These are phyloP conservation scores for Lytechinus pictus DNA, from an alignment of 35 echinoderm and acorn worm genomes.

Conservation along the genomic window DNA sequence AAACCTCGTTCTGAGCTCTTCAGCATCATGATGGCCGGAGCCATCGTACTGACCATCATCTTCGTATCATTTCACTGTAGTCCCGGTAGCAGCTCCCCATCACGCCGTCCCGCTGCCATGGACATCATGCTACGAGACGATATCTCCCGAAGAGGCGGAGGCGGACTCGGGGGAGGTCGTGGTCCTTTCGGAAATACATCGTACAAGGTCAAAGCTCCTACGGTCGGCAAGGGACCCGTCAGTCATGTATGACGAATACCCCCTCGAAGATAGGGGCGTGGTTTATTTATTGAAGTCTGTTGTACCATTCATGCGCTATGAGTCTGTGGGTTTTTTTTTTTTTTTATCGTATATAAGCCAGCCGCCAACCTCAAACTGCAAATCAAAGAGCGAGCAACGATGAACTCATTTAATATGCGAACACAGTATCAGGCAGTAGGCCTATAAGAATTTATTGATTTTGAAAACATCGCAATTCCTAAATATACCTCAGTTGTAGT, in stretches of 20 bases:
- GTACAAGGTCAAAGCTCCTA: neutral
- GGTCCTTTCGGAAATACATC: neutral
- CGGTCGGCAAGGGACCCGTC: neutral
- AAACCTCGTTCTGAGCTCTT: constrained; percentile 1
- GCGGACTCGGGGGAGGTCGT: neutral
- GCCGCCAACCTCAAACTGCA: neutral
- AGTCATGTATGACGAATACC: constrained; percentile 15
- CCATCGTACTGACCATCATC: constrained; percentile 31
- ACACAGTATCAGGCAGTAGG: too few species aligned
- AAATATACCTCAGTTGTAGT: neutral
- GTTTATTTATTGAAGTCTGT: neutral
- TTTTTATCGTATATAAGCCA: neutral
- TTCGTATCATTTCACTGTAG: constrained; percentile 40
- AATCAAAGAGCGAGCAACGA: neutral
- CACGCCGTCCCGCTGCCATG: constrained; percentile 43
- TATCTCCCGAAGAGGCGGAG: neutral
- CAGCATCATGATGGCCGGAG: constrained; percentile 52
- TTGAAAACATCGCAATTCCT: neutral
- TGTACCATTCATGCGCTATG: neutral
- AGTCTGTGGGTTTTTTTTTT: neutral
- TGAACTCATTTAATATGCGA: neutral
- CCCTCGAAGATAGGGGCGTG: neutral
- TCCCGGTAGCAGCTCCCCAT: neutral
- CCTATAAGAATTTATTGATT: neutral
- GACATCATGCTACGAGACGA: constrained; percentile 38